Conservation (phyloP, 2,888 invertebrate species). For the Aleiodes leptofemur region DNA sequence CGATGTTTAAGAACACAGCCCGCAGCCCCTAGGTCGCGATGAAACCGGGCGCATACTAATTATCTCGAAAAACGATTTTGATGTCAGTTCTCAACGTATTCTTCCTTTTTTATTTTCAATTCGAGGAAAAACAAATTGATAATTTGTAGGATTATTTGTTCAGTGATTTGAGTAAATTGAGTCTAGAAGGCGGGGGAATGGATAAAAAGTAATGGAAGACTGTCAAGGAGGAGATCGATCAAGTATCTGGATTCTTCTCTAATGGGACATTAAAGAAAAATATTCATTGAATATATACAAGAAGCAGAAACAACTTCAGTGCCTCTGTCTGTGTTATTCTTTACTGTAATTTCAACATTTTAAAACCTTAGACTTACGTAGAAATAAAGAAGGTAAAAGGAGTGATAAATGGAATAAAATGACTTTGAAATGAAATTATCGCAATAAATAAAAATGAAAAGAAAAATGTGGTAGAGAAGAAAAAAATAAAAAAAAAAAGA, state of each 20-base stretch:
- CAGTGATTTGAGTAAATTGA: conserved; percentile 10
- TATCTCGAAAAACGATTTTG: conserved; percentile 39
- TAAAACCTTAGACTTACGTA: not conserved
- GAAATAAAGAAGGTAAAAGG: not conserved
- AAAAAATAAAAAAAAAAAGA: conserved; percentile 71
- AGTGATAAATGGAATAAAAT: not conserved
- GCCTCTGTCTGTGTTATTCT: conserved; percentile 1
- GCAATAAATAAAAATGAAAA: conserved; percentile 67
- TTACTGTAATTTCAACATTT: conserved; percentile 5
- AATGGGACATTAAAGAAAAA: conserved; percentile 69
- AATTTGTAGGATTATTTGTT: conserved; percentile 17
- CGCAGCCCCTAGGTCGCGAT: conserved; percentile 62
- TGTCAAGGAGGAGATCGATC: conserved; percentile 32
- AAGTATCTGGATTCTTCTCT: conserved; percentile 51
- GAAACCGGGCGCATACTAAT: conserved; percentile 72
- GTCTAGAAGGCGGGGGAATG: not conserved
- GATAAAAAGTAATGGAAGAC: not conserved
- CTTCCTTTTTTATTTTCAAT: not conserved
- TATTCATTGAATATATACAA: conserved; percentile 65
- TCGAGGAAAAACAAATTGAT: not conserved
- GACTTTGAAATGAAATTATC: conserved; percentile 71
- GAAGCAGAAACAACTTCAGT: conserved; percentile 26
- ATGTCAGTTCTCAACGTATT: conserved; percentile 8
- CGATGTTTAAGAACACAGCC: conserved; percentile 60
- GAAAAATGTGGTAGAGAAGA: conserved; percentile 63